Percentiles rank a stretch among this genome's conserved stretches.
Evolutionary conservation across 2,888 invertebrate genomes (phyloP).

Genomic region (Automeris io): DNA sequence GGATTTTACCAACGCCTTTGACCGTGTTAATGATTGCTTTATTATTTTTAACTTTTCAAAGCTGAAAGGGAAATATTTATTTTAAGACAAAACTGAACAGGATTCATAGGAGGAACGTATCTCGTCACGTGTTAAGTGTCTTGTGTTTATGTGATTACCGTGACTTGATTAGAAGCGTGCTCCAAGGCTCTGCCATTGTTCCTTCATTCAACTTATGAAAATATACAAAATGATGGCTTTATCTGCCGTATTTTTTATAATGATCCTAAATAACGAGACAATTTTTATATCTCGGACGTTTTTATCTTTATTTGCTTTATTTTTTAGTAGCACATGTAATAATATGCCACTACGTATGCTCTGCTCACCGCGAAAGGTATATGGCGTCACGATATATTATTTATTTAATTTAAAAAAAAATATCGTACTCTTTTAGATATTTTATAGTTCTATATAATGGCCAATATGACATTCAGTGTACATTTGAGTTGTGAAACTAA

Average conservation of each 20-base stretch:
- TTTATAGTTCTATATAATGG: not conserved
- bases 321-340: not conserved
- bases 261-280: no score
- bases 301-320: no score
- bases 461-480: constrained; percentile 1
- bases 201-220: constrained; percentile 2
- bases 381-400: no score
- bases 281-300: no score
- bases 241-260: no score
- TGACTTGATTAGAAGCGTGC: constrained; percentile 15
- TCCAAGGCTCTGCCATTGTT: constrained; percentile 19
- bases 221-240: no score
- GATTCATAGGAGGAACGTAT: constrained; percentile 1
- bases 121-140: constrained; percentile 8
- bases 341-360: not conserved
- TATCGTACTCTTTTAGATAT: no score
- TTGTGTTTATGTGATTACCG: constrained; percentile 12
- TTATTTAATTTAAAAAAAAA: no score
- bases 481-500: no score
- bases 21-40: constrained; percentile 11
- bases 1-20: constrained; percentile 15
- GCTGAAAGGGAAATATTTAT: constrained; percentile 2
- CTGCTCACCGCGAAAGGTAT: no score
- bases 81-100: not conserved
- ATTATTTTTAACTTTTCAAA: constrained; percentile 5